Percentiles rank a stretch among this genome's conserved stretches.
Evolutionary conservation across 1,140 invertebrate genomes (phyloP).

Genomic region (Spodoptera frugiperda): DNA sequence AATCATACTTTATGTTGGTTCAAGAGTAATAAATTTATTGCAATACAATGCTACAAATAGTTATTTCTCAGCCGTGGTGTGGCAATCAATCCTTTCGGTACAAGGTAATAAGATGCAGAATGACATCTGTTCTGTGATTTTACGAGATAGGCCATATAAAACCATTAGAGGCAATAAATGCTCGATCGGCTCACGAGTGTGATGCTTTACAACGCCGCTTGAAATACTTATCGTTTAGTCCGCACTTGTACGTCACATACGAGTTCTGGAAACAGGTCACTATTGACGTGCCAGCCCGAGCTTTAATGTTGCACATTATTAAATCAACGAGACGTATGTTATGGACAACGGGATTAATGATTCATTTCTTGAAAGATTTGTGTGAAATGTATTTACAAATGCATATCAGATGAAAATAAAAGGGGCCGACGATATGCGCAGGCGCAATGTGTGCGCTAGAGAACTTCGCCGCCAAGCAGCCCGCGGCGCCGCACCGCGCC

Average conservation of each 20-base stretch:
- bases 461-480: conserved; percentile 35
- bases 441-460: conserved; percentile 35
- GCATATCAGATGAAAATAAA: conserved; percentile 50
- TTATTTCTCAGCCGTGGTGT: background rate
- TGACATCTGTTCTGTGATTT: conserved; percentile 61
- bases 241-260: conserved; percentile 34
- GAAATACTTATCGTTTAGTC: conserved; percentile 54
- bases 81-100: conserved; percentile 57
- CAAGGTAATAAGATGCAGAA: conserved; percentile 44
- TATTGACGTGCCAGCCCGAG: conserved; percentile 59
- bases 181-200: conserved; percentile 57
- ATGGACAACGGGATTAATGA: conserved; percentile 15
- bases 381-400: conserved; percentile 44
- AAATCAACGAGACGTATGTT: conserved; percentile 55
- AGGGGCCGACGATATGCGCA: conserved; percentile 39
- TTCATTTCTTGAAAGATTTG: conserved; percentile 13
- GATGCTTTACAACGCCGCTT: conserved; percentile 61
- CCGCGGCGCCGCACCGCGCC: conserved; percentile 52
- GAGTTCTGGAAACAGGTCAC: conserved; percentile 52
- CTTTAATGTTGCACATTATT: conserved; percentile 57
- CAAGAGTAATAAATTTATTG: conserved; percentile 1
- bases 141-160: conserved; percentile 64
- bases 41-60: conserved; percentile 4
- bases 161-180: conserved; percentile 71
- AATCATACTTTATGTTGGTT: background rate